Percentiles rank a stretch among this genome's conserved stretches.
These are phyloP conservation scores for Thinocorus orbignyianus DNA, from an alignment of 2,113 vertebrate species.

Conservation along the genomic window DNA sequence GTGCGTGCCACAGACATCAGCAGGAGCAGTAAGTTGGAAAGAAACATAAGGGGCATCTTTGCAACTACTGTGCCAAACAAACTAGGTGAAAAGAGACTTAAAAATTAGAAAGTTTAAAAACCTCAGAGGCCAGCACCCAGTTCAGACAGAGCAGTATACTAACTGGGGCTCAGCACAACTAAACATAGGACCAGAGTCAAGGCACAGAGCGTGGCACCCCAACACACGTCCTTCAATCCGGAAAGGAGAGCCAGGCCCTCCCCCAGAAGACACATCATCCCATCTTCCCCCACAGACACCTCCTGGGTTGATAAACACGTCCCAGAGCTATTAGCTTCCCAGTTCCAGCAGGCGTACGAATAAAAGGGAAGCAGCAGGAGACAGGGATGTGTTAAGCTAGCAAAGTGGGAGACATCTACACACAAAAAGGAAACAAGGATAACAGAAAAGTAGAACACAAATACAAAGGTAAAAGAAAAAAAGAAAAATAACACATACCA, in stretches of 20 bases:
- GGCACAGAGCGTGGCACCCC: background rate
- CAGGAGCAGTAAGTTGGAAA: background rate
- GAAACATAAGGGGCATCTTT: background rate
- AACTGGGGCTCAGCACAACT: background rate
- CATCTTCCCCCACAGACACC: background rate
- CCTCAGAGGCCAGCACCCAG: background rate
- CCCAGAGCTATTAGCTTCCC: background rate
- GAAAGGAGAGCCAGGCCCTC: background rate
- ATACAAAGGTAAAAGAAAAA: background rate
- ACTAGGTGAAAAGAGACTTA: background rate
- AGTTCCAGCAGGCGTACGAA: background rate
- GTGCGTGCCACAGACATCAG: background rate
- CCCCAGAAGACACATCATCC: fast-evolving
- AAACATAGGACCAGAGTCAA: background rate
- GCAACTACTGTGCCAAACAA: background rate
- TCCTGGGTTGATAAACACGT: background rate
- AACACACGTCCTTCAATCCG: background rate
- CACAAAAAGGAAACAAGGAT: background rate
- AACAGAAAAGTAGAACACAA: background rate
- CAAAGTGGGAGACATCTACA: background rate
- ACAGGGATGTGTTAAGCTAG: background rate
- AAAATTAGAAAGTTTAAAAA: background rate
- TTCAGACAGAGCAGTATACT: background rate
- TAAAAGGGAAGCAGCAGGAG: background rate
- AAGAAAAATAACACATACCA: background rate